Conservation (phyloP, 2,888 invertebrate genomes). For the Hydrotaea cyrtoneurina region DNA sequence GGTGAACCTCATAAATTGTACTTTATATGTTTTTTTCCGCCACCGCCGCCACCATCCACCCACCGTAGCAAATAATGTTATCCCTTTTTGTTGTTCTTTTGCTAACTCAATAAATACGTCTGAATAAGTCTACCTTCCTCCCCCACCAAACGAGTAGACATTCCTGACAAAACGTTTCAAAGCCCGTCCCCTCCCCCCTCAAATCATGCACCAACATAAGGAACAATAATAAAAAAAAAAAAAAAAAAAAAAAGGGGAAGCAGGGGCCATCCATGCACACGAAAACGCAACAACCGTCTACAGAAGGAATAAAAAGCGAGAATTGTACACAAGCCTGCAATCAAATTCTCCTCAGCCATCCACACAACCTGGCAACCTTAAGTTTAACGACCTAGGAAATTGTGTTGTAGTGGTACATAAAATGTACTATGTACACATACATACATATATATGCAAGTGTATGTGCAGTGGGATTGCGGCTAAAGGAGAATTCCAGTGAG, state of each 20-base stretch:
- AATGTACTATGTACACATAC: too few species aligned
- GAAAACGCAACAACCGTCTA: not conserved
- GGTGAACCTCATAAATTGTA: conserved; percentile 47
- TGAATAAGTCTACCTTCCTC: not conserved
- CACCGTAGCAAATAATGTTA: not conserved
- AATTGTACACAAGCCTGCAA: conserved; percentile 27
- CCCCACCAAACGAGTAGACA: conserved; percentile 41
- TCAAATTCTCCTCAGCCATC: conserved; percentile 48
- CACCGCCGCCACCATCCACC: too few species aligned
- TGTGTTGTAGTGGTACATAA: not conserved
- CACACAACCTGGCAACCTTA: conserved; percentile 65
- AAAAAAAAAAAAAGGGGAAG: too few species aligned
- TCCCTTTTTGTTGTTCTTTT: not conserved
- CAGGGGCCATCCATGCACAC: conserved; percentile 30
- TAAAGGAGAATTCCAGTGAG: not conserved
- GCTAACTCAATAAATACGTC: conserved; percentile 57
- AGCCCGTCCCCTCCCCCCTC: conserved; percentile 37
- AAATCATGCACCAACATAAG: conserved; percentile 5
- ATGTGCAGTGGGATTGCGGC: not conserved
- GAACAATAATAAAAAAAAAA: conserved; percentile 45
- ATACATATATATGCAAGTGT: conserved; percentile 23
- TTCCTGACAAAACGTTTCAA: conserved; percentile 17
- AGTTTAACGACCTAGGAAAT: conserved; percentile 68
- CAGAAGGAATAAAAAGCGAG: not conserved
- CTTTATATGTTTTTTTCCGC: conserved; percentile 25